Conservation (phyloP, 2,797 vertebrate genomes). For the Chrysolophus pictus region DNA sequence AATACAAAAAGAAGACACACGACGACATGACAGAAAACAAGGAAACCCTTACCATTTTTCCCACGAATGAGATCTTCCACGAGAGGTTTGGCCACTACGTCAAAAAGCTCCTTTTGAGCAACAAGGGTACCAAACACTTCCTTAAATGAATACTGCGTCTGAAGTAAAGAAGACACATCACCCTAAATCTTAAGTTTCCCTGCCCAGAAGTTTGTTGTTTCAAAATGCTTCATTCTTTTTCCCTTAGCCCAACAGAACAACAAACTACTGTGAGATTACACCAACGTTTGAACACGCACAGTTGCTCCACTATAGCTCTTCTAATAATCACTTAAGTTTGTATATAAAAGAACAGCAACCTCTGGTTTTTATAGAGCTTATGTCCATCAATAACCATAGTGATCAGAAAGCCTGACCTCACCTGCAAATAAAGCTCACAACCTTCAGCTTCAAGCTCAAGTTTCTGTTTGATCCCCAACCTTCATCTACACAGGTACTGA, state of each 20-base stretch:
- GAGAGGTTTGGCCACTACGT: slow-evolving; percentile 89
- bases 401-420: neutral
- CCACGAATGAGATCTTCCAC: slow-evolving; percentile 92
- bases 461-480: neutral
- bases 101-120: slow-evolving; percentile 89
- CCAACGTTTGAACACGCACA: fast-evolving
- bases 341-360: neutral
- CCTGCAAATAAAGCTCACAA: fast-evolving
- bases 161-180: neutral
- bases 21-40: too few relatives aligned
- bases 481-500: fast-evolving
- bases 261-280: neutral
- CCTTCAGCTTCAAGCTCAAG: too few relatives aligned
- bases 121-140: slow-evolving; percentile 90
- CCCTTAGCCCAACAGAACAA: neutral
- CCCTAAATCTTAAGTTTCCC: neutral
- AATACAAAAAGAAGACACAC: fast-evolving
- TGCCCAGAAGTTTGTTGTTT: fast-evolving
- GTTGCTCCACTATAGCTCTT: neutral
- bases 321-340: neutral
- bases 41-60: slow-evolving; percentile 86
- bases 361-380: neutral
- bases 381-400: fast-evolving
- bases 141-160: slow-evolving; percentile 97
- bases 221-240: neutral